Conservation (phyloP, 1,140 invertebrate species). For the Drosophila lacteicornis region DNA sequence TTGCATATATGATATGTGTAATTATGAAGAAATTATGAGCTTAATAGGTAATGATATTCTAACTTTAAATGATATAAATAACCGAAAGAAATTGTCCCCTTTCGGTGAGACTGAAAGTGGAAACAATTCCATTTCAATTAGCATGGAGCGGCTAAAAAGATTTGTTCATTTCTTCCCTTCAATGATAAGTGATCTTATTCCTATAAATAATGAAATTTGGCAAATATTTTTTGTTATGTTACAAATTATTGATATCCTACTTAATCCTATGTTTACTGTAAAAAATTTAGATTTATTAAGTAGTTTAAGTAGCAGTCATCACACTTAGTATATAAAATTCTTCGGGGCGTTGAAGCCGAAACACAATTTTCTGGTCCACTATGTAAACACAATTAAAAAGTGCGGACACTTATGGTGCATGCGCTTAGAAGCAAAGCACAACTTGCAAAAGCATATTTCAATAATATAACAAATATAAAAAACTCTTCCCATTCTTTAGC, state of each 20-base stretch:
- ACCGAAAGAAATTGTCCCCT: background rate
- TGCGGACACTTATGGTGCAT: background rate
- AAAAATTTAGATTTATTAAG: background rate
- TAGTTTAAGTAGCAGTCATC: no score
- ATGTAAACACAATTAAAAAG: background rate
- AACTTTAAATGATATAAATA: background rate
- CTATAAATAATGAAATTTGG: background rate
- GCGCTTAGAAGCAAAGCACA: background rate
- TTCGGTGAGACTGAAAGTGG: background rate
- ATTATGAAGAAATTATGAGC: constrained; percentile 1
- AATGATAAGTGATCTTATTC: background rate
- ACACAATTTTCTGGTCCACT: no score
- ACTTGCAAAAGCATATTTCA: background rate
- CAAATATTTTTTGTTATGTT: background rate
- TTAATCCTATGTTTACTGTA: background rate
- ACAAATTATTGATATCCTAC: background rate
- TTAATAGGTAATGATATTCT: background rate
- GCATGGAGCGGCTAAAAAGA: background rate
- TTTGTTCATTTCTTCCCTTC: background rate
- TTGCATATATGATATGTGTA: background rate
- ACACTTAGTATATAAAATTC: no score
- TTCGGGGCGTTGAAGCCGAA: background rate
- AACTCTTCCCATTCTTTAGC: no score
- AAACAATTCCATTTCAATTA: background rate
- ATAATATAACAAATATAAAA: background rate